These are phyloP conservation scores for Heterochromis multidens DNA, from an alignment of 2,113 vertebrate genomes.

Conservation along the genomic window DNA sequence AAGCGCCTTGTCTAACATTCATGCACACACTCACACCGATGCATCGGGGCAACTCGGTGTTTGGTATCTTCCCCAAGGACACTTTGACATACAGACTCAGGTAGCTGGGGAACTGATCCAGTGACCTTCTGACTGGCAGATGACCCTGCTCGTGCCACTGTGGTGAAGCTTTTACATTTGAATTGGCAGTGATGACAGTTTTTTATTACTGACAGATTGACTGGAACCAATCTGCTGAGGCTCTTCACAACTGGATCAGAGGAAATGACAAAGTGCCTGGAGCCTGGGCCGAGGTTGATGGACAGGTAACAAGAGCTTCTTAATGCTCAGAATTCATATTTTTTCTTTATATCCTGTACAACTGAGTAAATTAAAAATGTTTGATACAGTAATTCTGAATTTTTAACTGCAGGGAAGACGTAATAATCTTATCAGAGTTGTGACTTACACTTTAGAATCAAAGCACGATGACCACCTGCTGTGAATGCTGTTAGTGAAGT, in stretches of 20 bases:
- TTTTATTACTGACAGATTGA: constrained; percentile 73
- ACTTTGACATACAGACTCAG: not conserved
- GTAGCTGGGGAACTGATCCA: not conserved
- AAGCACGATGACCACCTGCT: not conserved
- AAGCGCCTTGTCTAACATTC: too few species aligned
- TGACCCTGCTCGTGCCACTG: not conserved
- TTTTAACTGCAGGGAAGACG: not conserved
- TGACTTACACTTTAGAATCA: not conserved
- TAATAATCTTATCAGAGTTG: not conserved
- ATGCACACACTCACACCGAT: not conserved
- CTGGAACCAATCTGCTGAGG: constrained; percentile 84
- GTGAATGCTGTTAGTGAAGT: not conserved
- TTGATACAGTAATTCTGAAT: not conserved
- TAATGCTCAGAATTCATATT: not conserved
- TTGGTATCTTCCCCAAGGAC: too few species aligned
- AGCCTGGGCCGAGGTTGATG: constrained; percentile 83
- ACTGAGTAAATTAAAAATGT: rapidly evolving
- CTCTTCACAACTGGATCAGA: constrained; percentile 88
- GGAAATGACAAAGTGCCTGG: constrained; percentile 88
- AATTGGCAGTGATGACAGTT: not conserved
- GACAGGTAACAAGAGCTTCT: constrained; percentile 70
- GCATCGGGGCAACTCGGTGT: not conserved
- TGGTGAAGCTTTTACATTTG: not conserved
- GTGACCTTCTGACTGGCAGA: rapidly evolving
- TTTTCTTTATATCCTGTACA: not conserved